A percentile compares a stretch with the other conserved stretches of the same genome.
Conservation (phyloP, 2,113 vertebrate genomes). For the Ammospiza nelsoni region DNA sequence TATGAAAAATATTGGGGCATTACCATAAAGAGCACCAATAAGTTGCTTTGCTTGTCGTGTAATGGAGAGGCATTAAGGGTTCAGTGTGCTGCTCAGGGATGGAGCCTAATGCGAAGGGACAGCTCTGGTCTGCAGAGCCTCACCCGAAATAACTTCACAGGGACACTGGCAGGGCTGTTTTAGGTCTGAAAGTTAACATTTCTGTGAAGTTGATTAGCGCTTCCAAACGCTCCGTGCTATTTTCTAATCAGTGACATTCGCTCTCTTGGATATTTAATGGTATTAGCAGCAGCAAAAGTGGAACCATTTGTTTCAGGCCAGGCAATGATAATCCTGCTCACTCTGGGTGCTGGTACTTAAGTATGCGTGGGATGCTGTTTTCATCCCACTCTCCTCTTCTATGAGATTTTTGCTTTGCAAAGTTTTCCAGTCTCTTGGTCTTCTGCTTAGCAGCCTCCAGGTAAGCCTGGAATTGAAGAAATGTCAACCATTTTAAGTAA, state of each 20-base stretch:
- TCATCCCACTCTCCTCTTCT: constrained; percentile 33
- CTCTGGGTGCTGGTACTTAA: constrained; percentile 54
- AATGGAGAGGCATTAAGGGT: constrained; percentile 55
- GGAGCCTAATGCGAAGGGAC: constrained; percentile 35
- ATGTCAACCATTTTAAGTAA: constrained; percentile 52
- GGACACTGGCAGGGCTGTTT: constrained; percentile 13
- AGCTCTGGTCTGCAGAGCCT: constrained; percentile 34
- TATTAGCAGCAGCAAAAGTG: constrained; percentile 43
- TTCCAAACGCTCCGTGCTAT: neutral
- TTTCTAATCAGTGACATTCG: constrained; percentile 27
- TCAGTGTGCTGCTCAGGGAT: constrained; percentile 7
- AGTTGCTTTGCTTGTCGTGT: constrained; percentile 59
- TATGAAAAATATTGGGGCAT: constrained; percentile 65
- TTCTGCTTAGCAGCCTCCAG: constrained; percentile 57
- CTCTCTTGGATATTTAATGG: constrained; percentile 44
- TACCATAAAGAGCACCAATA: constrained; percentile 47
- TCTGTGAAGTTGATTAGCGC: constrained; percentile 33
- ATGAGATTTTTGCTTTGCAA: constrained; percentile 35
- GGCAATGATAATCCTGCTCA: constrained; percentile 43
- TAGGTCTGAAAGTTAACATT: constrained; percentile 43
- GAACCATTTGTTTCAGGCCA: constrained; percentile 61
- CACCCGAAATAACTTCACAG: constrained; percentile 54
- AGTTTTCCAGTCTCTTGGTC: constrained; percentile 62
- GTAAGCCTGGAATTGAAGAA: constrained; percentile 59
- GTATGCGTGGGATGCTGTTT: constrained; percentile 47